A percentile compares a stretch with the other conserved stretches of the same genome.
Conservation (phyloP, 2,888 invertebrate genomes). For the Lacanobia wlatinum region DNA sequence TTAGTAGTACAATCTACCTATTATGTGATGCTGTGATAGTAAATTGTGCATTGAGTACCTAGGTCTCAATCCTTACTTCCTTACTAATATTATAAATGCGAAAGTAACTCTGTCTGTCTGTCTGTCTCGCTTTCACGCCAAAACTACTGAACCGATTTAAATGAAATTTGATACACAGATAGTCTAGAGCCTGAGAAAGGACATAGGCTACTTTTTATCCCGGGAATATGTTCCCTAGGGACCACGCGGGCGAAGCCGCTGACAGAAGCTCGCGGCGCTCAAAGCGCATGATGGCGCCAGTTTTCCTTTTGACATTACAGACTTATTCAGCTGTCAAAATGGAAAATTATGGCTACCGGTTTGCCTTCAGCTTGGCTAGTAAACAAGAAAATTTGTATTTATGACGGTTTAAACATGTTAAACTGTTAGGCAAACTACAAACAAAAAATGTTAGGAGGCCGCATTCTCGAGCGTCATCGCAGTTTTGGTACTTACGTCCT, state of each 20-base stretch:
- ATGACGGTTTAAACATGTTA: not conserved
- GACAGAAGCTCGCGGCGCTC: not conserved
- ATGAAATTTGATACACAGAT: too few relatives aligned
- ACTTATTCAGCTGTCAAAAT: not conserved
- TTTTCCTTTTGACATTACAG: not conserved
- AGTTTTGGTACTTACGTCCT: not conserved
- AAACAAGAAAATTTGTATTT: not conserved
- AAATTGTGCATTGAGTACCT: constrained; percentile 4
- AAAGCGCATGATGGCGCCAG: not conserved
- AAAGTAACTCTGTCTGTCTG: too few relatives aligned
- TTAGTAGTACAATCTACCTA: constrained; percentile 1
- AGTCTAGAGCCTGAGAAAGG: too few relatives aligned
- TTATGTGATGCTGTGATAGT: not conserved
- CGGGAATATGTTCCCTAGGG: too few relatives aligned
- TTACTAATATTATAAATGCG: too few relatives aligned
- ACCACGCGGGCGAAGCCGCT: too few relatives aligned
- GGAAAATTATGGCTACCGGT: not conserved
- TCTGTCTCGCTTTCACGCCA: too few relatives aligned
- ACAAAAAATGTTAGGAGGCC: not conserved
- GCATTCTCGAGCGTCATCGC: not conserved
- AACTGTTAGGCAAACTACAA: not conserved
- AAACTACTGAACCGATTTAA: too few relatives aligned
- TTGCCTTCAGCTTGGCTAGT: not conserved
- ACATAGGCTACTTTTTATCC: too few relatives aligned
- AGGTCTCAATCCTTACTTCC: too few relatives aligned